Evolutionary conservation across 2,888 invertebrate genomes (phyloP).

Genomic region (Penaeus monodon): DNA sequence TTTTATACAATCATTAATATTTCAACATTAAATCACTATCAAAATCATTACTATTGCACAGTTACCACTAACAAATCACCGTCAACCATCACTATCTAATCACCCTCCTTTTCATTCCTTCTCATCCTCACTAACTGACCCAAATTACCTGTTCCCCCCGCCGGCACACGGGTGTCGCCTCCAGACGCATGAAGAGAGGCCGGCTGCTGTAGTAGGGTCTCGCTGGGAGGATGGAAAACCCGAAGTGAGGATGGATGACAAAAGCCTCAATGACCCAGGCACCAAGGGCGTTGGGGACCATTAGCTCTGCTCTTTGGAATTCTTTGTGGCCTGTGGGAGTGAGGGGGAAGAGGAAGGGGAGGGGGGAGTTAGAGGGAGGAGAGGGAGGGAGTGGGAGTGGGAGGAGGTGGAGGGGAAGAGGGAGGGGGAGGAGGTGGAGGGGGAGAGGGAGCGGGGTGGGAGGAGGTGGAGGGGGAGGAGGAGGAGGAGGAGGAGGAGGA

Average conservation of each 20-base stretch:
- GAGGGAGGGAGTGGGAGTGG: neutral
- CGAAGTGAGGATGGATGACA: slow-evolving; percentile 72
- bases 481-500: too few species aligned
- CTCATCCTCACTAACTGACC: too few species aligned
- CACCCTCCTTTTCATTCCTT: too few species aligned
- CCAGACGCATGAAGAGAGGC: slow-evolving; percentile 73
- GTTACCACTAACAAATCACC: too few species aligned
- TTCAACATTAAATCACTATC: too few species aligned
- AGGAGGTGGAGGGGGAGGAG: too few species aligned
- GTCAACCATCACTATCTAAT: too few species aligned
- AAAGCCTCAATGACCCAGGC: slow-evolving; percentile 73
- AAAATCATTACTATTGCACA: too few species aligned
- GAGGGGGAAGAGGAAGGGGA: neutral
- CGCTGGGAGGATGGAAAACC: slow-evolving; percentile 72
- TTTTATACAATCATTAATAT: too few species aligned
- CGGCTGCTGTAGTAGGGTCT: slow-evolving; percentile 68
- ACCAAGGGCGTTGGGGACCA: slow-evolving; percentile 70
- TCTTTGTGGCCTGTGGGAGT: slow-evolving; percentile 45
- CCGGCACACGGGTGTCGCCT: slow-evolving; percentile 71
- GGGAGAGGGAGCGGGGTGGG: neutral
- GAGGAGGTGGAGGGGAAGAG: neutral
- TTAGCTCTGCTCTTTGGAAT: slow-evolving; percentile 59
- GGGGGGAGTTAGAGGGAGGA: neutral
- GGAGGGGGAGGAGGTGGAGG: neutral
- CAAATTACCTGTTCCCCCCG: slow-evolving; percentile 75